Evolutionary conservation across 2,888 invertebrate genomes (phyloP), one percentile per base, ranked within the genome.

Genomic region (Augiades crinisus): DNA sequence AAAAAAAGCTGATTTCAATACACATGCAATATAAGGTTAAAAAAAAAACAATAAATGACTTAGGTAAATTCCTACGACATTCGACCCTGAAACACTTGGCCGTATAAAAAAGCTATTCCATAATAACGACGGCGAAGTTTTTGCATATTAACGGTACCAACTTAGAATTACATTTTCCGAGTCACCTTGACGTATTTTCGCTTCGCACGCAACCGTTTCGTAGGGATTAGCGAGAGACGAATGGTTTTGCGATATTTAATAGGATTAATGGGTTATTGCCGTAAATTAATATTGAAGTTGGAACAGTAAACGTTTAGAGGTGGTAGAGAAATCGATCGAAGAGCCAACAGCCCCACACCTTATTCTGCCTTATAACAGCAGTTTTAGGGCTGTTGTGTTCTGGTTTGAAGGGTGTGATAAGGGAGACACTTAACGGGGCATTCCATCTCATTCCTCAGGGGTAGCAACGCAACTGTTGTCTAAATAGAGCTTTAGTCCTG

Each of bases 171-270:
- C 50, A 17, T 43, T 50, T 50, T 43, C 36, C 37, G 36, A 31
- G 47, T 55, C 59, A 56, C 55, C 51, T 56, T 58, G 55, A 43
- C 47, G 53, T 57, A 54, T 55, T 53, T 58, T 41, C 7, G 38
- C 44, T 41, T 37, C 7, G 47, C 52, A 55, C 58, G 55, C 55
- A 53, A 55, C 38, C 33, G 47, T 43, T 50, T 10, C 14, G 43
- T 22, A 19, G 34, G 27, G 34, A 50, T 43, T 44, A 50, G 43
- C 27, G 3, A 21, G 14, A 19, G 12, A 43, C 30, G n/a, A 4
- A 43, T 10, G 44, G 22, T 21, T 21, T 34, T 14, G 36, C 43
- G 19, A 19, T 34, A 36, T 50, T 14, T 33, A 16, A 43, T 24
- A 17, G 31, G 16, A 36, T 47, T 38, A 37, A 38, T 27, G 19